These are phyloP conservation scores for Brevimyrus niger DNA, from an alignment of 2,113 vertebrate genomes.

Conservation along the genomic window DNA sequence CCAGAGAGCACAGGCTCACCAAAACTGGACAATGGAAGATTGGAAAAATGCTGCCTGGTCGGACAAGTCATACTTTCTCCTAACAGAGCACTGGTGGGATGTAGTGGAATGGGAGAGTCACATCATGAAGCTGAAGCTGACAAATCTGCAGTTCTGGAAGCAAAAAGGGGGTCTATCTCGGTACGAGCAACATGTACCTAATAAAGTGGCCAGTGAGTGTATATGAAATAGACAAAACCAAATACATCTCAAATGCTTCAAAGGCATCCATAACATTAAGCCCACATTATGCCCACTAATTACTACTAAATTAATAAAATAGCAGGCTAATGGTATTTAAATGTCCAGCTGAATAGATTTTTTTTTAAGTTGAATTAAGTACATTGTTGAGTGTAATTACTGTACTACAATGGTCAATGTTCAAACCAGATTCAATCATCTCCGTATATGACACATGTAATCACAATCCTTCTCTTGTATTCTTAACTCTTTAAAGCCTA, in stretches of 20 bases:
- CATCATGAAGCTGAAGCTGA: no score
- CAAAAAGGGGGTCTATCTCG: no score
- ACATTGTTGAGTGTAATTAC: neutral
- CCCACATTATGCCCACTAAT: neutral
- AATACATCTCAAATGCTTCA: no score
- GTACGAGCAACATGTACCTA: no score
- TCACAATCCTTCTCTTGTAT: neutral
- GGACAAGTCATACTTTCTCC: neutral
- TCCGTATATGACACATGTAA: neutral
- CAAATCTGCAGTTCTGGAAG: neutral
- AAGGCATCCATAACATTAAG: neutral
- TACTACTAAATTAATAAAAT: neutral
- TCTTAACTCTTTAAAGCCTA: neutral
- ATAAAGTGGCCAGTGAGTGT: no score
- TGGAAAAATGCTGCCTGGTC: neutral
- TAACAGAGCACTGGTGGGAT: no score
- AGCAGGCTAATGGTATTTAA: neutral
- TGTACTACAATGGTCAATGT: neutral
- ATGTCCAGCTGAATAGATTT: neutral
- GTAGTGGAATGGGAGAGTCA: no score
- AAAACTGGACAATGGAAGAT: neutral
- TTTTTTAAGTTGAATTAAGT: neutral
- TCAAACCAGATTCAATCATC: neutral
- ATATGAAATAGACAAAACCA: no score
- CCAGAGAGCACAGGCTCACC: neutral